Percentiles rank a stretch among this genome's conserved stretches.
These are phyloP conservation scores for Marisa cornuarietis DNA, from an alignment of 1,140 invertebrate genomes.

Conservation along the genomic window DNA sequence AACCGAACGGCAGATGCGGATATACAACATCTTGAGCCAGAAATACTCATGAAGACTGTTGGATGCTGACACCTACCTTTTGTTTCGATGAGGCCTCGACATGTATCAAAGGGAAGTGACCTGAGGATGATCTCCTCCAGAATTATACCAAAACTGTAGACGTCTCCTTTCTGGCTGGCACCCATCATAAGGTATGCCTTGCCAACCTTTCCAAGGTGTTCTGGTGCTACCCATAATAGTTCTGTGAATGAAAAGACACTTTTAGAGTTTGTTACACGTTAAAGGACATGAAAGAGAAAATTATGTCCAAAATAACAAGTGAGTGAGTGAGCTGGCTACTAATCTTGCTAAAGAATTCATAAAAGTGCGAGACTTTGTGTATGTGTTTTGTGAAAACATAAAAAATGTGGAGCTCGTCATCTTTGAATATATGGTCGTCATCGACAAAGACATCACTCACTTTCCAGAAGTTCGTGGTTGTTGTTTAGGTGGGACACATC, in stretches of 20 bases:
- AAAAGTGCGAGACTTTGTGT: background rate
- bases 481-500: background rate
- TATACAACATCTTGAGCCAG: too few relatives aligned
- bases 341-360: background rate
- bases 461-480: conserved; percentile 8
- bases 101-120: conserved; percentile 28
- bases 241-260: conserved; percentile 28
- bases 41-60: too few relatives aligned
- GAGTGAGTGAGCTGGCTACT: too few relatives aligned
- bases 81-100: conserved; percentile 23
- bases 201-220: conserved; percentile 74
- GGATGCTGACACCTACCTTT: conserved; percentile 27
- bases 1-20: too few relatives aligned
- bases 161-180: conserved; percentile 87
- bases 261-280: background rate
- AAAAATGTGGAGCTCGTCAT: background rate
- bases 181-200: background rate
- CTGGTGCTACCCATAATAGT: conserved; percentile 89
- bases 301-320: too few relatives aligned
- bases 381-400: background rate
- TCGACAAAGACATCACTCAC: background rate
- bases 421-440: background rate
- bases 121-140: conserved; percentile 65
- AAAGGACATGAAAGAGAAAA: too few relatives aligned
- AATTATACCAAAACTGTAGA: conserved; percentile 95